Percentiles rank a stretch among this genome's conserved stretches.
Conservation (phyloP, 2,888 invertebrate species). For the Pegoplata infirma region DNA sequence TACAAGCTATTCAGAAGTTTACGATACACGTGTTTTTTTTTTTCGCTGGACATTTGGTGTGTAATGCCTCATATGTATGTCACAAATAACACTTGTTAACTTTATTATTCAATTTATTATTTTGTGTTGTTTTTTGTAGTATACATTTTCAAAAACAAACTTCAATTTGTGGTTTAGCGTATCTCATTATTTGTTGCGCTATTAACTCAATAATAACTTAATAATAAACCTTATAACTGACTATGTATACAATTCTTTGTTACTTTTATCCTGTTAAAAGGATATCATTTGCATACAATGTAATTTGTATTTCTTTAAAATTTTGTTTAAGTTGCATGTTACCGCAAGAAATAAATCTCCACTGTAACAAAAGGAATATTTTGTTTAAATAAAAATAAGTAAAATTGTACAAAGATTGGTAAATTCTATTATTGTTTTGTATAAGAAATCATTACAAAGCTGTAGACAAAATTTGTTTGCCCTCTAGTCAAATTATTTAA, state of each 20-base stretch:
- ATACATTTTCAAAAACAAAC: slow-evolving; percentile 5
- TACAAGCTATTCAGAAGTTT: no score
- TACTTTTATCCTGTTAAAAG: slow-evolving; percentile 31
- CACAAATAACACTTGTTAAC: no score
- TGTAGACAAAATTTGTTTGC: slow-evolving; percentile 42
- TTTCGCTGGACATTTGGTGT: no score
- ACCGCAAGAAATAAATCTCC: slow-evolving; percentile 59
- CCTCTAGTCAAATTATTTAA: slow-evolving; percentile 37
- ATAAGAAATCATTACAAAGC: slow-evolving; percentile 18
- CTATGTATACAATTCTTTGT: slow-evolving; percentile 6
- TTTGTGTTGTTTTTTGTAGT: not conserved
- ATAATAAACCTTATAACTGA: slow-evolving; percentile 34
- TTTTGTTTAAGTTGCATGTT: slow-evolving; percentile 27
- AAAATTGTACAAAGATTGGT: slow-evolving; percentile 15
- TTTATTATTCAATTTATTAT: no score
- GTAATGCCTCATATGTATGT: no score
- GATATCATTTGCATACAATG: slow-evolving; percentile 60
- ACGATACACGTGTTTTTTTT: no score
- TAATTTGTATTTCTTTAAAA: slow-evolving; percentile 12
- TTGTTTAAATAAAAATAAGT: slow-evolving; percentile 11
- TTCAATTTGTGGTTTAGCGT: slow-evolving; percentile 36
- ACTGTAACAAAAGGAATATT: slow-evolving; percentile 44
- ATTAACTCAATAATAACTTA: slow-evolving; percentile 50
- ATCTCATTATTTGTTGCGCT: slow-evolving; percentile 31
- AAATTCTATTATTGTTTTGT: not conserved